A percentile compares a stretch with the other conserved stretches of the same genome.
Evolutionary conservation across 92 coral and sea anemone genomes (phyloP).

Genomic region (Palythoa grandis): DNA sequence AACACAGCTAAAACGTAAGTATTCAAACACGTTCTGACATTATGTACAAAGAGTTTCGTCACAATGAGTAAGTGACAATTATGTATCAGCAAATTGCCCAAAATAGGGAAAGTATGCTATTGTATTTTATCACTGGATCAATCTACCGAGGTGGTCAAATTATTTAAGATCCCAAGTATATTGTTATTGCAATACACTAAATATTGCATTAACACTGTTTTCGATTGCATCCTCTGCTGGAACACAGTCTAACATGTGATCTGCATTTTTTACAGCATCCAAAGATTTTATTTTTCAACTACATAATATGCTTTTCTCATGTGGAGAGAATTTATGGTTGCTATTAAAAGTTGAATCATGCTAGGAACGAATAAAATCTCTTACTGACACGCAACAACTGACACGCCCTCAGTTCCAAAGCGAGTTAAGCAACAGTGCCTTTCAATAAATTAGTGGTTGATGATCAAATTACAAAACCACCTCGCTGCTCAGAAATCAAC

Average conservation of each 20-base stretch:
- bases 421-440: background rate
- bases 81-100: constrained; percentile 16
- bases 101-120: constrained; percentile 18
- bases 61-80: background rate
- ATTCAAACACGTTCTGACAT: background rate
- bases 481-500: background rate
- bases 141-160: constrained; percentile 21
- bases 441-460: background rate
- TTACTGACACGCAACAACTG: constrained; percentile 32
- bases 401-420: constrained; percentile 25
- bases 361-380: constrained; percentile 24
- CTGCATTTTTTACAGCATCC: too few relatives aligned
- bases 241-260: background rate
- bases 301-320: background rate
- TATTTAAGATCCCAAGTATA: constrained; percentile 27
- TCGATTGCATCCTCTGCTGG: background rate
- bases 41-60: background rate
- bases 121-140: background rate
- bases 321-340: background rate
- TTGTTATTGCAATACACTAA: background rate
- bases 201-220: background rate
- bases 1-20: background rate
- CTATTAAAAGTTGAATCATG: constrained; percentile 13
- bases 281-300: background rate
- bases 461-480: constrained; percentile 12